Conservation (phyloP, 1,140 invertebrate genomes). For the Amyelois transitella region DNA sequence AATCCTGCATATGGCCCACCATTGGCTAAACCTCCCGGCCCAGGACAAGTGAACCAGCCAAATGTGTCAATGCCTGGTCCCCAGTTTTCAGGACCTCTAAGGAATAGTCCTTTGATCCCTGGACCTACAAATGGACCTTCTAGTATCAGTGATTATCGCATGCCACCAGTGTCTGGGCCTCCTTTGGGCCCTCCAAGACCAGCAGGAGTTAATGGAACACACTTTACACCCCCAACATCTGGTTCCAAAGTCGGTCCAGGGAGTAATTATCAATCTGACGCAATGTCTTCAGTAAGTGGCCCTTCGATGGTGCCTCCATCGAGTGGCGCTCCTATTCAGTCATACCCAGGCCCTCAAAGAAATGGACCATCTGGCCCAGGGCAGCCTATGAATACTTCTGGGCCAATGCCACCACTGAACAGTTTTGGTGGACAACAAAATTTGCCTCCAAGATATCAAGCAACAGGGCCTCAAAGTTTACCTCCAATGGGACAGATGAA, state of each 20-base stretch:
- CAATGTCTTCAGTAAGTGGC: constrained; percentile 8
- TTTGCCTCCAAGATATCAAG: neutral
- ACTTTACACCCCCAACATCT: neutral
- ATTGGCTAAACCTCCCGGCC: constrained; percentile 15
- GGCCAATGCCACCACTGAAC: constrained; percentile 9
- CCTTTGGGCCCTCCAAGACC: constrained; percentile 24
- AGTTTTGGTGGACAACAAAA: constrained; percentile 3
- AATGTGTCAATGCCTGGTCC: constrained; percentile 26
- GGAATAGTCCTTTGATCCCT: constrained; percentile 28
- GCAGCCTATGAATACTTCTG: constrained; percentile 9
- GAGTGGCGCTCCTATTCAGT: constrained; percentile 9
- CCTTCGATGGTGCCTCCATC: constrained; percentile 10
- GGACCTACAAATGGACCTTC: constrained; percentile 23
- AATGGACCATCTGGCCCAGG: constrained; percentile 16
- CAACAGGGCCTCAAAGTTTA: constrained; percentile 6
- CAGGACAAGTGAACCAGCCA: constrained; percentile 29
- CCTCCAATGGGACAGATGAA: neutral
- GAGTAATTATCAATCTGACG: constrained; percentile 10
- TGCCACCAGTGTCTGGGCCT: constrained; percentile 9
- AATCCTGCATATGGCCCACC: constrained; percentile 23
- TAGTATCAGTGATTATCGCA: neutral
- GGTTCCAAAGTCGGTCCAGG: constrained; percentile 7
- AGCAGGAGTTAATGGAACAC: constrained; percentile 32
- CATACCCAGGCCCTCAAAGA: constrained; percentile 17
- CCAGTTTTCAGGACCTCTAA: constrained; percentile 24